Percentiles rank a stretch among this genome's conserved stretches.
Evolutionary conservation across 2,797 vertebrate species (phyloP).

Genomic region (Anabas testudineus): DNA sequence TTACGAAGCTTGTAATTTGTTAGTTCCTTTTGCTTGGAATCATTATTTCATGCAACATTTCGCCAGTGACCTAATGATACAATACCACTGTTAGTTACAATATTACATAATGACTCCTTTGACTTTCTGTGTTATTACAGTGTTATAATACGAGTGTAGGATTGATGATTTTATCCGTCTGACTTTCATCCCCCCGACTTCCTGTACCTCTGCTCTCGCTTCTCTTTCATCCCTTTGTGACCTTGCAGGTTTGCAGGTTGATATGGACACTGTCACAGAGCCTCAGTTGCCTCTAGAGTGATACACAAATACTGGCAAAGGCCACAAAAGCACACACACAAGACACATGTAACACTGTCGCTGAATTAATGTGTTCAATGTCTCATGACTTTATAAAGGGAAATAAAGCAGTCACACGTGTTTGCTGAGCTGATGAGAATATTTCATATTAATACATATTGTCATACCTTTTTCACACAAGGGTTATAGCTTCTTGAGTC

Average conservation of each 20-base stretch:
- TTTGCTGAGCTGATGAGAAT: too few relatives aligned
- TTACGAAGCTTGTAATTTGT: too few relatives aligned
- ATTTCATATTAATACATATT: not conserved
- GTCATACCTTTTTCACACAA: not conserved
- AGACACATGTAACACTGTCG: slow-evolving; percentile 14
- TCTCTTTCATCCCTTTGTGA: slow-evolving; percentile 19
- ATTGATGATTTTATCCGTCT: not conserved
- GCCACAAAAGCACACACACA: slow-evolving; percentile 19
- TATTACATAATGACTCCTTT: slow-evolving; percentile 5
- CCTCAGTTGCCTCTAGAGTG: slow-evolving; percentile 30
- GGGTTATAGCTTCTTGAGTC: not conserved
- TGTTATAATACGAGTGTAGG: not conserved
- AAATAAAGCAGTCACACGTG: slow-evolving; percentile 32
- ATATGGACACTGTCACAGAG: slow-evolving; percentile 20
- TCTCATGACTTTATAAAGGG: slow-evolving; percentile 1
- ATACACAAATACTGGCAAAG: slow-evolving; percentile 44
- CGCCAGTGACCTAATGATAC: too few relatives aligned
- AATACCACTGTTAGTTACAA: not conserved
- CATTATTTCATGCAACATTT: too few relatives aligned
- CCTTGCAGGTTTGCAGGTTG: slow-evolving; percentile 33
- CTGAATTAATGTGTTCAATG: slow-evolving; percentile 17
- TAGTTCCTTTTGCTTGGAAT: too few relatives aligned
- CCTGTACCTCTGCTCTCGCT: not conserved
- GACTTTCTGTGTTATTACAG: not conserved
- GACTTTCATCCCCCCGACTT: not conserved